A percentile compares a stretch with the other conserved stretches of the same genome.
phyloP scores from a whole-genome alignment of 1,140 invertebrate genomes.

The Sinella curviseta region DNA sequence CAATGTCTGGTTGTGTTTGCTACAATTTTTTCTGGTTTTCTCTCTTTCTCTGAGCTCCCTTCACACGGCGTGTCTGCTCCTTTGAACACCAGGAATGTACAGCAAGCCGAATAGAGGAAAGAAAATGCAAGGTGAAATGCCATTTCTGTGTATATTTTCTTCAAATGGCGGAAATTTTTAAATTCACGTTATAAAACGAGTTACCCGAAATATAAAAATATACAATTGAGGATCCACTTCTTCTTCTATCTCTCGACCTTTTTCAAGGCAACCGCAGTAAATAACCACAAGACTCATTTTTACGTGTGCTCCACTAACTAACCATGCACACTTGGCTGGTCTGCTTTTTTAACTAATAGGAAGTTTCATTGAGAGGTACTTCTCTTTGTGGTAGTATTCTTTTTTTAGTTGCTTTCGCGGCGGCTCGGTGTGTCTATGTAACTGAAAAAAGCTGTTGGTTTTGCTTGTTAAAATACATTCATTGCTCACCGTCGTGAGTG shows the following conservation, averaged over 20 bases:
- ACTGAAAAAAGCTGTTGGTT: background rate
- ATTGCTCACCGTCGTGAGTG: background rate
- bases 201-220: too few species aligned
- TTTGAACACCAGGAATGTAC: background rate
- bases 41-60: background rate
- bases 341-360: too few species aligned
- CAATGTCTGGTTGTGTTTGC: background rate
- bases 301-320: too few species aligned
- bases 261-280: too few species aligned
- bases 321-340: too few species aligned
- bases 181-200: too few species aligned
- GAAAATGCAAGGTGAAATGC: background rate
- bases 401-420: too few species aligned
- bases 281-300: too few species aligned
- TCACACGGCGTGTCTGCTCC: background rate
- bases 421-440: too few species aligned
- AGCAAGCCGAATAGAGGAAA: background rate
- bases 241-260: background rate
- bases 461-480: slow-evolving; percentile 1
- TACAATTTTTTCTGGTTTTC: background rate
- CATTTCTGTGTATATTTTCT: background rate
- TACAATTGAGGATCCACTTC: too few species aligned
- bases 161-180: background rate
- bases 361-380: too few species aligned
- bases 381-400: too few species aligned